These are phyloP conservation scores for Macaca mulatta DNA, from an alignment of 2,113 vertebrate species.

Conservation along the genomic window DNA sequence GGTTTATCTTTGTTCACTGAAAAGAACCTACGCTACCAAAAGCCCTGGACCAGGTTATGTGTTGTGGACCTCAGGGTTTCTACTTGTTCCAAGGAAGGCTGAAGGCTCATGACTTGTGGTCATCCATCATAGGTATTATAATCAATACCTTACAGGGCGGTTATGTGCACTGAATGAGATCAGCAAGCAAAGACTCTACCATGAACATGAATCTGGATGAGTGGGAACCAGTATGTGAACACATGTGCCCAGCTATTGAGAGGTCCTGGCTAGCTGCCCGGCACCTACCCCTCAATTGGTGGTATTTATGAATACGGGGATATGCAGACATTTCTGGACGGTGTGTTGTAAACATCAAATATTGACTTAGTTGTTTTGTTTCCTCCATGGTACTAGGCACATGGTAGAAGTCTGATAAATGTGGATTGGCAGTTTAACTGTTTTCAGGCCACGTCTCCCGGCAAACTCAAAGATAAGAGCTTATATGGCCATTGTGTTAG, in stretches of 20 bases:
- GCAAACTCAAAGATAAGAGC: constrained; percentile 44
- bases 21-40: neutral
- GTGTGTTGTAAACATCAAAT: neutral
- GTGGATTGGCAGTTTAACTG: neutral
- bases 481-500: neutral
- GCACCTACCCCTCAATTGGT: neutral
- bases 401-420: neutral
- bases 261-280: neutral
- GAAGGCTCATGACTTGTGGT: neutral
- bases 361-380: neutral
- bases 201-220: rapidly evolving
- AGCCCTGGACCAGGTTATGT: rapidly evolving
- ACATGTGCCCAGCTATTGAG: neutral
- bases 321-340: neutral
- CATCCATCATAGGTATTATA: neutral
- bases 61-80: neutral
- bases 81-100: neutral
- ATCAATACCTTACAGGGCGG: neutral
- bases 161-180: neutral
- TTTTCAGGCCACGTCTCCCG: constrained; percentile 7
- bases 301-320: neutral
- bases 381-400: neutral
- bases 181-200: neutral
- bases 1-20: neutral
- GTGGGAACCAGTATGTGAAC: neutral